Evolutionary conservation across 2,888 invertebrate species (phyloP), one percentile per base, ranked within the genome.

Genomic region (Belgica antarctica): DNA sequence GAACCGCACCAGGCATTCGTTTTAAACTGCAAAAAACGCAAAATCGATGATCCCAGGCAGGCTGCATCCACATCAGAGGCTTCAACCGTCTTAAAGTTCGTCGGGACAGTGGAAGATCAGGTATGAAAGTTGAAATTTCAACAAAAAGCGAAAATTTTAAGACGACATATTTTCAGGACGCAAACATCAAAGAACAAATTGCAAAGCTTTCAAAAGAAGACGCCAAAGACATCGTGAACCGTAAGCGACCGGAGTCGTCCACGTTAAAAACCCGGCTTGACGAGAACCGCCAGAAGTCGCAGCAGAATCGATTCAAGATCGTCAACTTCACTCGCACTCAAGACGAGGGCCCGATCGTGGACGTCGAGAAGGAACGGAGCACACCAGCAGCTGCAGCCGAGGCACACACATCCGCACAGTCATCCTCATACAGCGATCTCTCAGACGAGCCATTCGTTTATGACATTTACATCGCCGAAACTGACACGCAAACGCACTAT

Each of bases 91-190:
- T 83, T 89, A 10, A 87, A 88, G 75, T 89, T 90, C 75, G 86
- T 87, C 52, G 89, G 87, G 71, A 90, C 90, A 22, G 82, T 89
- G n/a, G 83, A n/a, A n/a, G n/a, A 83, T 75, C 85, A 86, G 82
- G 89, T 89, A 81, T 75, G 71, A 71, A 71, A 31, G 34, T 62
- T 34, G n/a, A n/a, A n/a, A n/a, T n/a, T n/a, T n/a, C n/a, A 3
- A 24, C 17, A 19, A 59, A 22, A 36, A 10, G 34, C 15, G 15
- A 17, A 24, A 52, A 61, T 62, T 3, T 46, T 69, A 25, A 17
- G 22, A 36, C n/a, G 12, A 12, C 1, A 65, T 73, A 47, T 61
- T 52, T 68, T 74, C 70, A 83, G 83, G 81, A 82, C 72, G 81
- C 83, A 72, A 78, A 79, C 72, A 74, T 82, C 12, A 77, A 79